Base-by-base conservation (phyloP, 2,888 invertebrate genomes). In the Perizoma affinitatum region DNA sequence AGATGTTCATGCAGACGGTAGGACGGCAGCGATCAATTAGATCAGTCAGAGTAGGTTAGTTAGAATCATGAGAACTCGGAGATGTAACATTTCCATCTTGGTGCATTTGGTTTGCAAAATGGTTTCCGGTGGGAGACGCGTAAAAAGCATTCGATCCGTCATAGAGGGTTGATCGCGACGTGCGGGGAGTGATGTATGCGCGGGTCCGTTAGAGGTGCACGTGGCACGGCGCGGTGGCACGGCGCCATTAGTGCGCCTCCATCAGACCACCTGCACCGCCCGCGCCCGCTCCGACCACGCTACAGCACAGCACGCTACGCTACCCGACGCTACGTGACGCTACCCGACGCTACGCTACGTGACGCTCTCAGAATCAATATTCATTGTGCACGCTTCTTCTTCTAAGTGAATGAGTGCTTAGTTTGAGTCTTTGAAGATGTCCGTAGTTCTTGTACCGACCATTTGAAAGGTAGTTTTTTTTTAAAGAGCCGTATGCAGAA, bases 91-190 rank as follows among this genome's bases (percentile, higher is more conserved):
- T 61, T 58, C 45, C 49, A 53, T 59, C 40, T 51, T 52, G 49
- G 1, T 46, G 42, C 56, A 67, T 66, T 67, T 63, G 66, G 60
- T 45, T 67, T 65, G 68, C 63, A 66, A 67, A 22, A 65, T 60
- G 11, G 61, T 46, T 57, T 66, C 68, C 66, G 66, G 65, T 49
- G 51, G 44, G 42, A 22, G 50, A 48, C 47, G 42, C 33, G 49
- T 49, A 45, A 40, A 47, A 48, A 50, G 58, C 56, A 34, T 60
- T 54, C 56, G 58, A 61, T 63, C 68, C 48, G 53, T 68, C 64
- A 64, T 66, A 62, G 53, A 63, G 35, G 52, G 52, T 49, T 48
- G 60, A 38, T 52, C 42, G 38, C 46, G 57, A 34, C 47, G 42
- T 53, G 34, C 35, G 40, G 4, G 6, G 38, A 7, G 7, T 38